phyloP scores from a whole-genome alignment of 2,888 invertebrate genomes.

The Trypoxylon attenuatum region DNA sequence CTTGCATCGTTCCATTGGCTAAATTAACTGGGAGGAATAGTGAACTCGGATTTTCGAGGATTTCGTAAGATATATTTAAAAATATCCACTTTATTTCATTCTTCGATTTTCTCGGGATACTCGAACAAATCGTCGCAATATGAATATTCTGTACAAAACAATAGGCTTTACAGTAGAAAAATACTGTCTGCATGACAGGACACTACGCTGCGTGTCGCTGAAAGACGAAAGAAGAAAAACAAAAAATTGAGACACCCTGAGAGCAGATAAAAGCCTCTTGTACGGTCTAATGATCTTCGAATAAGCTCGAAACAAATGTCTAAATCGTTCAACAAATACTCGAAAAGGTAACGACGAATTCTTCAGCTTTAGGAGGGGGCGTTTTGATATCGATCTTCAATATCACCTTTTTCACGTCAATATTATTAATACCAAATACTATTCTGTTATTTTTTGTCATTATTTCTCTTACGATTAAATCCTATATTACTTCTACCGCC shows the following conservation, averaged over 20 bases:
- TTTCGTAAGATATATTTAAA: slow-evolving; percentile 9
- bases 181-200: slow-evolving; percentile 29
- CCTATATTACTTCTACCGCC: too few relatives aligned
- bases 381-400: too few relatives aligned
- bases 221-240: too few relatives aligned
- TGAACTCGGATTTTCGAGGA: not conserved
- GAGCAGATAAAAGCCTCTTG: slow-evolving; percentile 9
- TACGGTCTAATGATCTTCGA: too few relatives aligned
- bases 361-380: too few relatives aligned
- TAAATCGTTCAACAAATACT: slow-evolving; percentile 32
- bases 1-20: too few relatives aligned
- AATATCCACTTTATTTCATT: slow-evolving; percentile 44
- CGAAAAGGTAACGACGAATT: slow-evolving; percentile 12
- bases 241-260: too few relatives aligned
- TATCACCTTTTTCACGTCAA: too few relatives aligned
- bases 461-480: slow-evolving; percentile 12
- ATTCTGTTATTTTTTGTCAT: not conserved
- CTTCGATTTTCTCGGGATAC: slow-evolving; percentile 26
- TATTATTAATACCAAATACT: slow-evolving; percentile 28
- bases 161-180: slow-evolving; percentile 35
- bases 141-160: slow-evolving; percentile 47
- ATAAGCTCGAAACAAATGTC: slow-evolving; percentile 6
- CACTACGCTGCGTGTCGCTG: slow-evolving; percentile 5
- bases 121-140: slow-evolving; percentile 34
- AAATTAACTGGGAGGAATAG: not conserved